phyloP scores from a whole-genome alignment of 2,888 invertebrate species.

The Cotesia congregata region DNA sequence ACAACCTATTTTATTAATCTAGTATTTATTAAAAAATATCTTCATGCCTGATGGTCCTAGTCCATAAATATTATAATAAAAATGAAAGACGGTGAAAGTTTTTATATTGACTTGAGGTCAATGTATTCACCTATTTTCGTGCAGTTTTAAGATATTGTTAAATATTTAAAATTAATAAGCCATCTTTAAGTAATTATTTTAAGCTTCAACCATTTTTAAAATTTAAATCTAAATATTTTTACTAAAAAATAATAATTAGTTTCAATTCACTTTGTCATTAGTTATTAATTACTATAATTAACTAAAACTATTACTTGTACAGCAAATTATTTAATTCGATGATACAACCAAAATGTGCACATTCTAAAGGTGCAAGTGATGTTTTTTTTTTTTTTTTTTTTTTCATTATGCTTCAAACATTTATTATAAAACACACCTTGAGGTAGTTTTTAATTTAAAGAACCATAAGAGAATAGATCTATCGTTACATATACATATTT shows the following conservation, averaged over 20 bases:
- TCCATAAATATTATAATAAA: background rate
- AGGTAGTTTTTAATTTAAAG: background rate
- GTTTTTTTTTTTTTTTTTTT: background rate
- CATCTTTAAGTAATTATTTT: background rate
- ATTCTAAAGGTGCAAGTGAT: background rate
- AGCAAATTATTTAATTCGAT: background rate
- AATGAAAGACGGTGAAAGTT: background rate
- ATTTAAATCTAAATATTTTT: background rate
- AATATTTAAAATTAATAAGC: background rate
- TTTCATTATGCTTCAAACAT: background rate
- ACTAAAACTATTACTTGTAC: background rate
- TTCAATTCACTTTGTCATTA: background rate
- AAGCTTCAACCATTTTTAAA: background rate
- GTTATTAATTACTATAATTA: background rate
- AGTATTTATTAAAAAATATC: too few species aligned
- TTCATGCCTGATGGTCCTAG: too few species aligned
- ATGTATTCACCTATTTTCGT: background rate
- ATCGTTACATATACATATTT: background rate
- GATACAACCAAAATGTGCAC: background rate
- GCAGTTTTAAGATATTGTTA: background rate
- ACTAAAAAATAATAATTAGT: background rate
- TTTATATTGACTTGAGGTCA: background rate
- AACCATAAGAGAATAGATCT: background rate
- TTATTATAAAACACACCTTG: background rate
- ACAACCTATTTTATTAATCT: too few species aligned